A percentile compares a stretch with the other conserved stretches of the same genome.
These are phyloP conservation scores for Epinotia ramella DNA, from an alignment of 2,888 invertebrate species.

Conservation along the genomic window DNA sequence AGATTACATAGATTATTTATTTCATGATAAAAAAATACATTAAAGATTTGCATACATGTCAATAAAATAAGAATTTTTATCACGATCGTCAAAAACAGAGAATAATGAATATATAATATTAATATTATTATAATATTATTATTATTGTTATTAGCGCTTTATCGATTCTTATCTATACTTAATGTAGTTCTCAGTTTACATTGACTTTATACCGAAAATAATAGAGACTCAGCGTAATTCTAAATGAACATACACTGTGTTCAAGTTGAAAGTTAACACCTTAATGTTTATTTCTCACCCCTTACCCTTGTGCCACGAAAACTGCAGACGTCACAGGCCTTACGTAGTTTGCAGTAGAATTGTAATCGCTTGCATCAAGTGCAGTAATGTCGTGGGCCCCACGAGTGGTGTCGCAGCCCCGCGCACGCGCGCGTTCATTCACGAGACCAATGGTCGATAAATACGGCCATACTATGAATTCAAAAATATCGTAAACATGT, in stretches of 20 bases:
- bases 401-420: slow-evolving; percentile 37
- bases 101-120: too few relatives aligned
- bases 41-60: too few relatives aligned
- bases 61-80: too few relatives aligned
- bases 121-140: too few relatives aligned
- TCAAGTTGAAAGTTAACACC: slow-evolving; percentile 9
- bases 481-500: slow-evolving; percentile 2
- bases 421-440: slow-evolving; percentile 50
- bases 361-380: not conserved
- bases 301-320: not conserved
- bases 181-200: not conserved
- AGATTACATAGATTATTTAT: too few relatives aligned
- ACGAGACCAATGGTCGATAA: slow-evolving; percentile 47
- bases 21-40: too few relatives aligned
- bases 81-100: too few relatives aligned
- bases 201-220: not conserved
- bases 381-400: not conserved
- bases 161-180: slow-evolving; percentile 9
- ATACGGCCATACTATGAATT: slow-evolving; percentile 13
- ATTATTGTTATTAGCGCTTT: not conserved
- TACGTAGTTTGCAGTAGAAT: slow-evolving; percentile 3
- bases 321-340: slow-evolving; percentile 4
- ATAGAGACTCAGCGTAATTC: not conserved
- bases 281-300: slow-evolving; percentile 28
- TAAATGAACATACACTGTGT: not conserved